Conservation (phyloP, 2,113 vertebrate species). For the Narcine bancroftii region DNA sequence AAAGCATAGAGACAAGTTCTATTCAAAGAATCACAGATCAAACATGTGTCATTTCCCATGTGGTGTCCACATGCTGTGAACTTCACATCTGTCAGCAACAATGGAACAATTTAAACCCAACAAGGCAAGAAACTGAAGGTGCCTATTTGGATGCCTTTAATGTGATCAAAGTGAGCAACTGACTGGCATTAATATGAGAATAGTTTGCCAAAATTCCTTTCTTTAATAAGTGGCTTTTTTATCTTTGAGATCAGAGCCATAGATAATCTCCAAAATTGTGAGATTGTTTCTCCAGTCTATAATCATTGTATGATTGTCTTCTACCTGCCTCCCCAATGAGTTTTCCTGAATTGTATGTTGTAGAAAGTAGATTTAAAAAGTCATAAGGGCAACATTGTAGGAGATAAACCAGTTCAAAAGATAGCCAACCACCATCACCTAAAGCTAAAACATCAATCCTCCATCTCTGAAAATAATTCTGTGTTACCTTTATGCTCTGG, state of each 20-base stretch:
- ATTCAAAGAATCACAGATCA: background rate
- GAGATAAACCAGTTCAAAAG: too few species aligned
- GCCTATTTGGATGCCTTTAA: background rate
- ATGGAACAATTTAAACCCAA: conserved; percentile 13
- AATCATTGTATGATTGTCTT: background rate
- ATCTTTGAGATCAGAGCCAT: background rate
- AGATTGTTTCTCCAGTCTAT: background rate
- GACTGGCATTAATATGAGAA: background rate
- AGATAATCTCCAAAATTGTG: background rate
- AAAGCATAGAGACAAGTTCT: background rate
- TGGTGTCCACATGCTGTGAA: conserved; percentile 9
- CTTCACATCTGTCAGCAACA: conserved; percentile 26
- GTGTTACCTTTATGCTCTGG: background rate
- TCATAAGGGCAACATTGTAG: too few species aligned
- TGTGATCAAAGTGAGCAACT: conserved; percentile 30
- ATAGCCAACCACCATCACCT: background rate
- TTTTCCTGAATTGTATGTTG: background rate
- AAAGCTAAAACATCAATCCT: background rate
- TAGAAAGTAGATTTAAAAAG: too few species aligned
- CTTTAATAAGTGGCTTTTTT: background rate
- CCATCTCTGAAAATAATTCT: background rate
- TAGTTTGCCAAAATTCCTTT: conserved; percentile 15
- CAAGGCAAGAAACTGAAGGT: background rate
- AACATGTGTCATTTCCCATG: background rate
- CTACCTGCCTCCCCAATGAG: background rate